phyloP scores from a whole-genome alignment of 2,113 vertebrate species.

The Plectropomus leopardus region DNA sequence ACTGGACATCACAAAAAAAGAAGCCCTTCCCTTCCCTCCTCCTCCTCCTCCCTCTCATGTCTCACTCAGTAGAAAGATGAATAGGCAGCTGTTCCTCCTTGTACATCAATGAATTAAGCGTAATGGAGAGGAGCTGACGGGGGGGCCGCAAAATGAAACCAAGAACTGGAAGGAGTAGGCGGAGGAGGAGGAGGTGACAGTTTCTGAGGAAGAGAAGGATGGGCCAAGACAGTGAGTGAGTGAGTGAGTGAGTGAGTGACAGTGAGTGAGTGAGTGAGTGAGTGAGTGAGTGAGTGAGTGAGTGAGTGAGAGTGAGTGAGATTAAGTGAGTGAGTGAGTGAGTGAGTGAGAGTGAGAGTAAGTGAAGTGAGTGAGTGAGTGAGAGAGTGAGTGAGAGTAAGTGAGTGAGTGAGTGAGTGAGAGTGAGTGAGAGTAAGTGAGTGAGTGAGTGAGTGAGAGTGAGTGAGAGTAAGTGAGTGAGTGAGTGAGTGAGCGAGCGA shows the following conservation, averaged over 20 bases:
- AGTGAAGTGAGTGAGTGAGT: no score
- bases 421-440: conserved; percentile 2
- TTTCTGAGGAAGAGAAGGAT: neutral
- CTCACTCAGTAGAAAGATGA: conserved; percentile 24
- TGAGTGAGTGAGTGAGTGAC: no score
- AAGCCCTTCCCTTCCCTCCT: neutral
- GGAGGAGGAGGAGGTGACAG: conserved; percentile 17
- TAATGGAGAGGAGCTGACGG: conserved; percentile 49
- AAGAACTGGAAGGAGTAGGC: conserved; percentile 21
- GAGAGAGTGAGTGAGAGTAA: conserved; percentile 21
- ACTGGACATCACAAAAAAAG: conserved; percentile 13
- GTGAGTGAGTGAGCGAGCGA: no score
- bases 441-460: neutral
- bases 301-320: conserved; percentile 30
- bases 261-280: neutral
- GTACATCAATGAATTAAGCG: conserved; percentile 30
- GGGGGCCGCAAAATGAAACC: conserved; percentile 34
- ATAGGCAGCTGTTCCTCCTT: conserved; percentile 47
- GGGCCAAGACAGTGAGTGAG: conserved; percentile 14
- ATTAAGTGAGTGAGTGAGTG: conserved; percentile 48
- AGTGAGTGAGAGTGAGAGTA: conserved; percentile 21
- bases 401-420: no score
- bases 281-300: no score
- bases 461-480: no score
- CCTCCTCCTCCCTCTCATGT: neutral